phyloP scores from a whole-genome alignment of 2,888 invertebrate species.

The Drosophila picticornis region DNA sequence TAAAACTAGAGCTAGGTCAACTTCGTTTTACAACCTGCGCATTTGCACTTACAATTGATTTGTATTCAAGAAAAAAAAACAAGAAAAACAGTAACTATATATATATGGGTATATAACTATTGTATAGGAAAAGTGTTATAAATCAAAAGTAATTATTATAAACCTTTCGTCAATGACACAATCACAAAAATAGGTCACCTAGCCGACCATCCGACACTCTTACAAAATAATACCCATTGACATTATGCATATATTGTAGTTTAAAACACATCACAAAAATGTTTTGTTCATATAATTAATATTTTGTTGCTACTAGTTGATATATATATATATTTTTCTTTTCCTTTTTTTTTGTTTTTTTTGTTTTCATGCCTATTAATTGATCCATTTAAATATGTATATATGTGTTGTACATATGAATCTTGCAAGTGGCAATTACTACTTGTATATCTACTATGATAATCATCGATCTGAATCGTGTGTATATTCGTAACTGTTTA shows the following conservation, averaged over 20 bases:
- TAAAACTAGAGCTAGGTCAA: constrained; percentile 53
- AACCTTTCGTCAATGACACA: constrained; percentile 46
- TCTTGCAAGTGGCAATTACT: constrained; percentile 18
- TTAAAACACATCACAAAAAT: constrained; percentile 68
- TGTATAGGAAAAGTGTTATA: constrained; percentile 14
- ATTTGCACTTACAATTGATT: constrained; percentile 39
- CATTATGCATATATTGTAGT: constrained; percentile 56
- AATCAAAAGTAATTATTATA: constrained; percentile 25
- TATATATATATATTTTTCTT: constrained; percentile 9
- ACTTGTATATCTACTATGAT: constrained; percentile 11
- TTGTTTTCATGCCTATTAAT: constrained; percentile 32
- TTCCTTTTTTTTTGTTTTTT: background rate
- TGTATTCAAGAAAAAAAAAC: background rate
- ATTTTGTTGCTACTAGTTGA: constrained; percentile 38
- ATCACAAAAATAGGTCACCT: constrained; percentile 67
- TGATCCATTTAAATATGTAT: constrained; percentile 20
- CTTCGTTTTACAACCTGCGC: constrained; percentile 61
- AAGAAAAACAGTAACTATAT: constrained; percentile 8
- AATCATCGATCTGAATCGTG: constrained; percentile 28
- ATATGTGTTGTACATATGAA: constrained; percentile 10
- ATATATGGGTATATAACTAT: background rate
- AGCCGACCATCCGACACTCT: constrained; percentile 50
- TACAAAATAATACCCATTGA: constrained; percentile 75
- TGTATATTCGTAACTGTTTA: constrained; percentile 27
- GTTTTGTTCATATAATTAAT: constrained; percentile 40